phyloP scores from a whole-genome alignment of 1,140 invertebrate species.

The Semibalanus balanoides region DNA sequence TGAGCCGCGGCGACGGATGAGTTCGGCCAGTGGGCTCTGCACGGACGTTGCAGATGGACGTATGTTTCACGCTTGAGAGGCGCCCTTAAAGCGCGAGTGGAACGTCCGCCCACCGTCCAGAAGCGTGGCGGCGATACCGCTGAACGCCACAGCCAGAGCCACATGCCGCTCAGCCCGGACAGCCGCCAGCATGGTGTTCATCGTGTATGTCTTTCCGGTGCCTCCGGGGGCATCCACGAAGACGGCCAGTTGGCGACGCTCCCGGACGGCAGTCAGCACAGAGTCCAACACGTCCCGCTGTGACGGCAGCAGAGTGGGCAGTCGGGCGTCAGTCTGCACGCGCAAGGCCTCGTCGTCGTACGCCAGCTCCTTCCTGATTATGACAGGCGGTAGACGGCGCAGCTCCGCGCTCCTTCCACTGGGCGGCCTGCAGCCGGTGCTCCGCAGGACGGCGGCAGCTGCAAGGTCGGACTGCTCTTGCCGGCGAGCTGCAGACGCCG shows the following conservation, averaged over 20 bases:
- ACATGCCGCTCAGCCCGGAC: conserved; percentile 23
- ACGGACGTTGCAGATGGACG: conserved; percentile 28
- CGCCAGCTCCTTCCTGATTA: conserved; percentile 4
- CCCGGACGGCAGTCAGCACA: conserved; percentile 16
- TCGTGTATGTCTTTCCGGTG: conserved; percentile 28
- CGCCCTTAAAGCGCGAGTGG: conserved; percentile 36
- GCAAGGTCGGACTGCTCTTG: too few relatives aligned
- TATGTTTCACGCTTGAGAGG: conserved; percentile 25
- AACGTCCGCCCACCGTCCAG: conserved; percentile 35
- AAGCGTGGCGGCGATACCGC: conserved; percentile 39
- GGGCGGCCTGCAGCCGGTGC: neutral
- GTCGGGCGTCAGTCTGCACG: too few relatives aligned
- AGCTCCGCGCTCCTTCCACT: neutral
- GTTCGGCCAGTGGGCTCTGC: conserved; percentile 24
- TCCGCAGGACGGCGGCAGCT: too few relatives aligned
- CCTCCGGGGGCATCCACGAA: conserved; percentile 20
- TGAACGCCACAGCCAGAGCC: conserved; percentile 35
- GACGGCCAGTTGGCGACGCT: conserved; percentile 11
- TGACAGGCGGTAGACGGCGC: neutral
- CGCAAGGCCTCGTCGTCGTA: neutral
- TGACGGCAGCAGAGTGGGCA: conserved; percentile 16
- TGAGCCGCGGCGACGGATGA: conserved; percentile 23
- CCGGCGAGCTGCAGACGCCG: too few relatives aligned
- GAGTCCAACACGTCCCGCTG: conserved; percentile 21
- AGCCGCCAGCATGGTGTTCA: conserved; percentile 20